Evolutionary conservation across 2,888 invertebrate genomes (phyloP).

Genomic region (Ariolimax columbianus): DNA sequence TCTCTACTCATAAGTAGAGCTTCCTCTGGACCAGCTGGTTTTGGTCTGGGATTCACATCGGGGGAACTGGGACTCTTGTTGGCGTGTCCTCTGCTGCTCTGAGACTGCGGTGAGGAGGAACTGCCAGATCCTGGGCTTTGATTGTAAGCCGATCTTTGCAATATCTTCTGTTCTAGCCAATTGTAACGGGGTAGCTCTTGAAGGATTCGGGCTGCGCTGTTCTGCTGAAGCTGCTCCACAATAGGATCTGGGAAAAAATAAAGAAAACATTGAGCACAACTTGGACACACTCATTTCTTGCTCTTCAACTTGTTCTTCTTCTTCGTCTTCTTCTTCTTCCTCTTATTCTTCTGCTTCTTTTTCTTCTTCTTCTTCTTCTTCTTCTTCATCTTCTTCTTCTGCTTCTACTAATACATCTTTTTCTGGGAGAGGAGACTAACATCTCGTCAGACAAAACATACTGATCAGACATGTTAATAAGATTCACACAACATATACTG

Average conservation of each 20-base stretch:
- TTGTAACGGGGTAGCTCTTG: constrained; percentile 62
- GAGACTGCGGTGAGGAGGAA: background rate
- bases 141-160: constrained; percentile 78
- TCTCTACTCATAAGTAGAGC: background rate
- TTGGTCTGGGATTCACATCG: background rate
- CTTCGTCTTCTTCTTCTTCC: no score
- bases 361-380: no score
- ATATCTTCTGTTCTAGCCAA: constrained; percentile 83
- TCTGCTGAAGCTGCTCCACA: constrained; percentile 42
- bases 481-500: no score
- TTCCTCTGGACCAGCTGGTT: background rate
- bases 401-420: no score
- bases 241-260: constrained; percentile 41
- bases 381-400: no score
- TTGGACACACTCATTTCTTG: no score
- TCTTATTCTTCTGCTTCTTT: no score
- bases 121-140: constrained; percentile 17
- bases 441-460: no score
- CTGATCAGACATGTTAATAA: no score
- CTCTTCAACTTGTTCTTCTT: no score
- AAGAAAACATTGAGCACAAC: no score
- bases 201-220: constrained; percentile 57
- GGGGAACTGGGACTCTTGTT: constrained; percentile 17
- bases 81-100: constrained; percentile 21
- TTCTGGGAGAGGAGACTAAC: no score